These are phyloP conservation scores for Solea senegalensis DNA, from an alignment of 2,113 vertebrate genomes.

Conservation along the genomic window DNA sequence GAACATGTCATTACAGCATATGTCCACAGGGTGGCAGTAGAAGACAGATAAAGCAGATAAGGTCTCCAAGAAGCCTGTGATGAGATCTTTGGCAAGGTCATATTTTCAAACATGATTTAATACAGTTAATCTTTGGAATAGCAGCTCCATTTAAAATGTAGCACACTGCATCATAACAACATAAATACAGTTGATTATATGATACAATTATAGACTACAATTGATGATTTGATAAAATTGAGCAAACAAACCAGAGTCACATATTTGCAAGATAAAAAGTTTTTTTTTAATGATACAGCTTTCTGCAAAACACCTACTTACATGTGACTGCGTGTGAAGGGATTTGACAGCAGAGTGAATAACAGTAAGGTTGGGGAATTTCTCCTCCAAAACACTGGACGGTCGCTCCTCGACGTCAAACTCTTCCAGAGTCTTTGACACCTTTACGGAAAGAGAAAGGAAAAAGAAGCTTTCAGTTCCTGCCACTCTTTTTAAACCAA, in stretches of 20 bases:
- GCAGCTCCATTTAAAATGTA: too few relatives aligned
- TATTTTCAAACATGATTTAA: not conserved
- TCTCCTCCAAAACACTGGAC: constrained; percentile 83
- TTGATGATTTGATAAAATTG: too few relatives aligned
- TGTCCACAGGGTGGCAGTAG: constrained; percentile 62
- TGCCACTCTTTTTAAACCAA: not conserved
- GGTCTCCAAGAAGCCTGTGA: not conserved
- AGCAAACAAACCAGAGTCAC: too few relatives aligned
- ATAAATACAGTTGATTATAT: too few relatives aligned
- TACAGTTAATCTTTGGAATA: not conserved
- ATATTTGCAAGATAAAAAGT: too few relatives aligned
- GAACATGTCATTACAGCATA: too few relatives aligned
- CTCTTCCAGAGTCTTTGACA: constrained; percentile 90
- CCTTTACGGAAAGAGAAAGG: constrained; percentile 68
- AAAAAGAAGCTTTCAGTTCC: not conserved
- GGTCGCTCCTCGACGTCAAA: constrained; percentile 92
- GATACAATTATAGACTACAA: too few relatives aligned
- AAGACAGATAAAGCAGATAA: not conserved
- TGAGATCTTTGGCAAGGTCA: not conserved
- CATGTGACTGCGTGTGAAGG: constrained; percentile 83
- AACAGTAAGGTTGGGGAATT: constrained; percentile 89
- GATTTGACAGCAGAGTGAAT: constrained; percentile 87
- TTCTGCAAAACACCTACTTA: constrained; percentile 66
- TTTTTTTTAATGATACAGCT: not conserved
- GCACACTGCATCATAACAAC: too few relatives aligned